Conservation (phyloP, 1,140 invertebrate species). For the Dufourea novaeangliae region DNA sequence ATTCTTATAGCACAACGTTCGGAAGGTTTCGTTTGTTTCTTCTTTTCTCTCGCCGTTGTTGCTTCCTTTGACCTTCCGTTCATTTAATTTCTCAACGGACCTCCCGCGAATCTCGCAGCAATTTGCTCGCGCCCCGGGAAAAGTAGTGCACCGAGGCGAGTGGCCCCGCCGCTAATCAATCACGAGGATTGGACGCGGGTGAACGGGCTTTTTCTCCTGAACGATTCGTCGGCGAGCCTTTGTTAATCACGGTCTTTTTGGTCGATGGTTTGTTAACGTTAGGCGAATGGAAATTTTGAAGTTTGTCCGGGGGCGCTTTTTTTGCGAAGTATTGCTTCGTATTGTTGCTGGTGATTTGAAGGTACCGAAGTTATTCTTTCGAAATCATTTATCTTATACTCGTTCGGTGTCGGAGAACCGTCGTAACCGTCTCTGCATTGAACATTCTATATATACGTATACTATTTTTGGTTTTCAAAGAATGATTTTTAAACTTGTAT, state of each 20-base stretch:
- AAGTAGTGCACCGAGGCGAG: slow-evolving; percentile 2
- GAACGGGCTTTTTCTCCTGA: slow-evolving; percentile 4
- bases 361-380: too few species aligned
- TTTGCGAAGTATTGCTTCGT: too few species aligned
- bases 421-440: too few species aligned
- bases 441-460: too few species aligned
- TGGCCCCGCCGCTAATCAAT: slow-evolving; percentile 19
- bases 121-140: slow-evolving; percentile 30
- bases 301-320: neutral
- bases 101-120: slow-evolving; percentile 27
- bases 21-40: neutral
- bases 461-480: too few species aligned
- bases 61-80: neutral
- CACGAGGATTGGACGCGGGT: slow-evolving; percentile 16
- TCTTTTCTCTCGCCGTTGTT: too few species aligned
- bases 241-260: neutral
- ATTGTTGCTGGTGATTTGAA: neutral
- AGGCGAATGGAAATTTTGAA: neutral
- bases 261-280: neutral
- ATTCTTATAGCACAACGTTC: neutral
- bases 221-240: slow-evolving; percentile 11
- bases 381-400: neutral
- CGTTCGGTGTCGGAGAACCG: neutral
- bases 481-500: too few species aligned
- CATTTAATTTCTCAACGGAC: slow-evolving; percentile 26